These are phyloP conservation scores for Pandemis heparana DNA, from an alignment of 2,888 invertebrate species.

Conservation along the genomic window DNA sequence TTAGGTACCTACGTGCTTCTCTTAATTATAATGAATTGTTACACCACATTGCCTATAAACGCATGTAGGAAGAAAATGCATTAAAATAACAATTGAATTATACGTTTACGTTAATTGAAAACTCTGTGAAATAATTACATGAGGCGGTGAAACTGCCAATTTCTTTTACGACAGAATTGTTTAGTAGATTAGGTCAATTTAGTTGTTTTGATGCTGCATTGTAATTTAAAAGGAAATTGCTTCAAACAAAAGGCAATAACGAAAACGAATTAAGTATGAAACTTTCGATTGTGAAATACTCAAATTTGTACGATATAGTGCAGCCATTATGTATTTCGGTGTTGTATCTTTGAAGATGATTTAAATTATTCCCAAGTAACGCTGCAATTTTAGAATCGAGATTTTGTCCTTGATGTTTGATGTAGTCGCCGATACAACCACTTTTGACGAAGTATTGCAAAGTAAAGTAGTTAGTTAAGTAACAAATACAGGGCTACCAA, in stretches of 20 bases:
- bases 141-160: slow-evolving; percentile 32
- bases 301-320: background rate
- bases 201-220: slow-evolving; percentile 9
- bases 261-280: slow-evolving; percentile 18
- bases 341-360: background rate
- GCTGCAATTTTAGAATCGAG: background rate
- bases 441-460: no score
- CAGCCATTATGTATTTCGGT: background rate
- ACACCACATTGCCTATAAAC: background rate
- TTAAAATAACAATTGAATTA: slow-evolving; percentile 37
- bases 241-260: slow-evolving; percentile 35
- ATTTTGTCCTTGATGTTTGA: background rate
- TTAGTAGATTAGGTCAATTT: slow-evolving; percentile 25
- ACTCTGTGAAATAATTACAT: slow-evolving; percentile 34
- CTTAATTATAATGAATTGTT: background rate
- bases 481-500: no score
- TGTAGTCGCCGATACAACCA: no score
- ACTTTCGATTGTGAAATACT: slow-evolving; percentile 25
- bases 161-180: slow-evolving; percentile 23
- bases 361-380: background rate
- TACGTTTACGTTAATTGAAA: slow-evolving; percentile 26
- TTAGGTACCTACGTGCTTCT: background rate
- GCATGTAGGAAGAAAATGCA: slow-evolving; percentile 11
- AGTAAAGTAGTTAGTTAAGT: no score
- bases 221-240: slow-evolving; percentile 39